Evolutionary conservation across 1,140 invertebrate genomes (phyloP).

Genomic region (Paraescarpia echinospica): DNA sequence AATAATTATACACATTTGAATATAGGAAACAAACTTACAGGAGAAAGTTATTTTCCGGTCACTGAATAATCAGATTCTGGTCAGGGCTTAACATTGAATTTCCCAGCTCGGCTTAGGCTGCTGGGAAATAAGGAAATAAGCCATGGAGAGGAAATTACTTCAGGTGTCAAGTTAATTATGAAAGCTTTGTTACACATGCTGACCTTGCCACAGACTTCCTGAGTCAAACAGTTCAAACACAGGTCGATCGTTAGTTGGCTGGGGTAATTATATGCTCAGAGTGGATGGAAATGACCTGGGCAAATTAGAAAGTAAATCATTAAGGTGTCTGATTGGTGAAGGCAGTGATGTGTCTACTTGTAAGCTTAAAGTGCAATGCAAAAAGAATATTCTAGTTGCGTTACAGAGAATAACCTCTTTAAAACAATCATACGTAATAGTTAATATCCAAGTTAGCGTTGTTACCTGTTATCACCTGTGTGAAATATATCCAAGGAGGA

Average conservation of each 20-base stretch:
- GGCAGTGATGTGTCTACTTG: neutral
- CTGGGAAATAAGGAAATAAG: neutral
- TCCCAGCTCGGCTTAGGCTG: neutral
- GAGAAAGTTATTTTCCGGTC: neutral
- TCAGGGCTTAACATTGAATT: neutral
- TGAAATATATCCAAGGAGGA: neutral
- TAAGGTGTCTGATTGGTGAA: neutral
- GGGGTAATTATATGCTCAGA: neutral
- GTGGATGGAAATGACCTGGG: neutral
- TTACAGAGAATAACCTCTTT: too few relatives aligned
- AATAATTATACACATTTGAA: neutral
- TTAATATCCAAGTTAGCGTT: neutral
- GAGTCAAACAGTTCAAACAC: neutral
- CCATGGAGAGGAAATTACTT: neutral
- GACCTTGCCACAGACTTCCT: neutral
- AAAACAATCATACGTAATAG: too few relatives aligned
- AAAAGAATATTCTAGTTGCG: too few relatives aligned
- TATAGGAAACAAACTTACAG: too few relatives aligned
- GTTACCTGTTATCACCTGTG: neutral
- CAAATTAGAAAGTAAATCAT: neutral
- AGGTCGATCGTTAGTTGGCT: neutral
- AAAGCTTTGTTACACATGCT: neutral
- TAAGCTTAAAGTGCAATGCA: too few relatives aligned
- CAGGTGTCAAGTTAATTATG: neutral
- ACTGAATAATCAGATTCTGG: neutral